Evolutionary conservation across 2,797 vertebrate genomes (phyloP).

Genomic region (Enoplosus armatus): DNA sequence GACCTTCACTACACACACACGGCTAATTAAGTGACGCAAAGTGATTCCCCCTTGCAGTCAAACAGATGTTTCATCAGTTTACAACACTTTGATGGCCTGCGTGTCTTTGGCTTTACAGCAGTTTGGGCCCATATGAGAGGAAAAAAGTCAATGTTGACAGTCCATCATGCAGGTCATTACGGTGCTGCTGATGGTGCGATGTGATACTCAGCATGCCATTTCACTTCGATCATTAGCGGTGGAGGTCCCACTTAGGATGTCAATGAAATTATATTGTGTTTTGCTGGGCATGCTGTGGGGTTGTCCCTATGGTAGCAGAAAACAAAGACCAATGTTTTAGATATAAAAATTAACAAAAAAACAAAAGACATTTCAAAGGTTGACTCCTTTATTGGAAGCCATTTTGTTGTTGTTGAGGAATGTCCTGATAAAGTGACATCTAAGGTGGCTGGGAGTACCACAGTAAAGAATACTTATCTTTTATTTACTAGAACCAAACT

Average conservation of each 20-base stretch:
- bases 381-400: not conserved
- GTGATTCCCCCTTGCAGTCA: constrained; percentile 46
- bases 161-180: constrained; percentile 74
- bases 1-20: constrained; percentile 56
- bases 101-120: constrained; percentile 60
- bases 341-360: too few species aligned
- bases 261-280: constrained; percentile 43
- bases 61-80: constrained; percentile 73
- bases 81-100: constrained; percentile 62
- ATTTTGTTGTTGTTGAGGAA: not conserved
- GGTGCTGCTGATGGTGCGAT: constrained; percentile 56
- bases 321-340: not conserved
- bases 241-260: constrained; percentile 47
- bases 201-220: constrained; percentile 43
- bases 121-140: constrained; percentile 43
- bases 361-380: too few species aligned
- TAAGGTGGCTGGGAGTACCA: not conserved
- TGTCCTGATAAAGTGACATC: not conserved
- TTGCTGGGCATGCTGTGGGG: not conserved
- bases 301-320: not conserved
- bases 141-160: constrained; percentile 80
- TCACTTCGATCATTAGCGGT: constrained; percentile 50
- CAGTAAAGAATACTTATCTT: not conserved
- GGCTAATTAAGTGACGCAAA: constrained; percentile 72
- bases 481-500: not conserved